Evolutionary conservation across 2,113 vertebrate species (phyloP), one percentile per base, ranked within the genome.

Genomic region (Paradoxurus hermaphroditus): DNA sequence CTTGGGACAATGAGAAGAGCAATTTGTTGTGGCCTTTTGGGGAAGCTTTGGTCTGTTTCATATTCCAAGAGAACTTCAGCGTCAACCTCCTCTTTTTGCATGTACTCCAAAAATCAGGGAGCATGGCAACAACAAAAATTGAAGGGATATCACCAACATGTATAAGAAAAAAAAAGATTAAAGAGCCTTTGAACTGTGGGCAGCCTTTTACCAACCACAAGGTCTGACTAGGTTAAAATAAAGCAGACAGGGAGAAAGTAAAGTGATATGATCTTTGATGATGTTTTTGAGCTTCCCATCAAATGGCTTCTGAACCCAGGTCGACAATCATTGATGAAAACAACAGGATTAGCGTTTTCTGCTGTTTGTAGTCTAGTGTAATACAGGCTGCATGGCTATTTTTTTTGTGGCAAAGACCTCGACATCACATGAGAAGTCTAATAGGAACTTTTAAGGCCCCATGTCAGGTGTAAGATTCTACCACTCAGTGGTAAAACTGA

Each of bases 291-390:
- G 70, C 59, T 86, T 92, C 21, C 70, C 5, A 63, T 49, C 14
- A 91, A 95, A 89, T 49, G n/a, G 36, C 51, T 88, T 90, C 49
- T n/a, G 73, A 97, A 63, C 39, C 27, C 49, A 90, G 56, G 41
- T 44, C 73, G 95, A 8, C 23, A 4, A 51, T 97, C 63, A 21
- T 25, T 89, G 56, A 85, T 70, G 36, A 86, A 95, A 65, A 11
- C 56, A 36, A 86, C 7, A 44, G 56, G 16, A 51, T 72, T 92
- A 51, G 9, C 36, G 44, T 92, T 82, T 94, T 96, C 77, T 94
- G 34, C 67, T 93, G 5, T 85, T 79, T 94, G 65, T 82, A 84
- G 82, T 59, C 29, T 65, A 56, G 34, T 63, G 5, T 41, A 7
- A 86, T 39, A 70, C 25, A 94, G 49, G 6, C 25, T 5, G 27